Evolutionary conservation across 2,113 vertebrate species (phyloP).

Genomic region (Siniperca knerii): DNA sequence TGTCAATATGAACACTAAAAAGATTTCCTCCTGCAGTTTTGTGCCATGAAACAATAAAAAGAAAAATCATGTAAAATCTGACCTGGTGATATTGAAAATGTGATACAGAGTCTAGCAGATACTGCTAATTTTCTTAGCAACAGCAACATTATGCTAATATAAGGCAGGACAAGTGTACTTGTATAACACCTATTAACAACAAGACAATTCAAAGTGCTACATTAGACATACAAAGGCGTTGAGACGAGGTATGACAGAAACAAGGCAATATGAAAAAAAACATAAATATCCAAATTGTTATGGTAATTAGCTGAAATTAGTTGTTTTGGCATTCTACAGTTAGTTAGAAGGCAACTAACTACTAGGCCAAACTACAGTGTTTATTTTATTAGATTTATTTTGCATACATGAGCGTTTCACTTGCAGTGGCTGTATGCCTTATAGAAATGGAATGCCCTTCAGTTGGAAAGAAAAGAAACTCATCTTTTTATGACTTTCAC

Average conservation of each 20-base stretch:
- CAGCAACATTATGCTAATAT: conserved; percentile 6
- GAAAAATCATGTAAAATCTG: background rate
- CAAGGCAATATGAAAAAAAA: background rate
- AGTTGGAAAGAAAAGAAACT: background rate
- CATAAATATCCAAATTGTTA: background rate
- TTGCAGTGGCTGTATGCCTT: background rate
- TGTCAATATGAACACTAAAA: background rate
- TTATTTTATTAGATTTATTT: background rate
- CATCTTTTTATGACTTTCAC: conserved; percentile 24
- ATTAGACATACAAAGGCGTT: background rate
- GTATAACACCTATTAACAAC: background rate
- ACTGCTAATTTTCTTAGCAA: background rate
- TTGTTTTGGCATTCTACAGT: background rate
- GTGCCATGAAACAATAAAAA: background rate
- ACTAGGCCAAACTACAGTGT: background rate
- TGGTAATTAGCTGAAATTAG: background rate
- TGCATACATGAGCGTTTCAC: background rate
- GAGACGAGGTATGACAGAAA: background rate
- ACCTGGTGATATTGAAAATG: background rate
- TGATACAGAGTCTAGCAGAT: background rate
- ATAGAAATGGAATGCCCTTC: background rate
- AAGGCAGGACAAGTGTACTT: background rate
- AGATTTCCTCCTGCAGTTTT: background rate
- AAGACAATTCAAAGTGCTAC: background rate
- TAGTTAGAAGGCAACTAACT: background rate